Conservation (phyloP, 1,140 invertebrate genomes). For the Asbolus verrucosus region DNA sequence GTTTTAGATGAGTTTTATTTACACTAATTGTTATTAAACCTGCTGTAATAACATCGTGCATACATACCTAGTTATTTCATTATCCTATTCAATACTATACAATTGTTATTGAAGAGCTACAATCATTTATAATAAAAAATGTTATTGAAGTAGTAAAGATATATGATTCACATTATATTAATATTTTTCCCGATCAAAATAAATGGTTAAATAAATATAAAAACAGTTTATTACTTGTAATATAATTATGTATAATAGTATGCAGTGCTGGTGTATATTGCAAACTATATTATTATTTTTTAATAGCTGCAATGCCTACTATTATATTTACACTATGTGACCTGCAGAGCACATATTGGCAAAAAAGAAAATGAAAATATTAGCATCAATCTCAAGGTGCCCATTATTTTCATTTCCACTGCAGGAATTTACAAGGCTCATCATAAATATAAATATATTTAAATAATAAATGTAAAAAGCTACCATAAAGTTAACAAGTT, state of each 20-base stretch:
- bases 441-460: slow-evolving; percentile 19
- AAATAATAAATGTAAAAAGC: slow-evolving; percentile 32
- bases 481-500: slow-evolving; percentile 17
- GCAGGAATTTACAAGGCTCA: slow-evolving; percentile 42
- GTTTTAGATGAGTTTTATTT: slow-evolving; percentile 28
- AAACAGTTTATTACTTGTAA: slow-evolving; percentile 30
- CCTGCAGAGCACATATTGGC: slow-evolving; percentile 37
- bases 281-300: slow-evolving; percentile 21
- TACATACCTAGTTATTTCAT: slow-evolving; percentile 31
- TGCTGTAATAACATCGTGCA: slow-evolving; percentile 28
- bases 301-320: slow-evolving; percentile 42
- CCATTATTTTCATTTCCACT: slow-evolving; percentile 6
- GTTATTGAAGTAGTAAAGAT: slow-evolving; percentile 56
- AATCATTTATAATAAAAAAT: slow-evolving; percentile 60
- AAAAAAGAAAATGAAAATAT: slow-evolving; percentile 22
- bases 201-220: slow-evolving; percentile 56
- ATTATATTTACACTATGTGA: slow-evolving; percentile 43
- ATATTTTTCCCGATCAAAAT: slow-evolving; percentile 49
- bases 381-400: neutral
- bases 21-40: slow-evolving; percentile 32
- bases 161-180: slow-evolving; percentile 39
- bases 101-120: slow-evolving; percentile 58
- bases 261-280: slow-evolving; percentile 41
- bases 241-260: slow-evolving; percentile 43
- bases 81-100: slow-evolving; percentile 60